Base-by-base conservation (phyloP, 2,797 vertebrate genomes). In the Enteromius argenteus region DNA sequence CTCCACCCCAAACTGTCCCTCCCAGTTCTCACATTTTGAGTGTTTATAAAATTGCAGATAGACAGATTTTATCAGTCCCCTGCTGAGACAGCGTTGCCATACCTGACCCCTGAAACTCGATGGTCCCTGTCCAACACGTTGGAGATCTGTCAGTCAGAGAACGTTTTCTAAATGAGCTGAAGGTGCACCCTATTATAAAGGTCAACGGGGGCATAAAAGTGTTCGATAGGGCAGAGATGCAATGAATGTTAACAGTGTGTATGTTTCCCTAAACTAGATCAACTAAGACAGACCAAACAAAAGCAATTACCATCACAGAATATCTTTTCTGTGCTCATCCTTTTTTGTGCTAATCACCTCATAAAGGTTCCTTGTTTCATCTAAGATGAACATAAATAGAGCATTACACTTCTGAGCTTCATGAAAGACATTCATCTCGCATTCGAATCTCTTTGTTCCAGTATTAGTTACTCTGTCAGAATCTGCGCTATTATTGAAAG, bases 101-200 rank as follows among this genome's bases (percentile, higher is more conserved):
- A 84, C 82, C 79, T 81, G 64, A 84, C 17, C 46, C 72, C 78
- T 53, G 75, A 86, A 74, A 51, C 64, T 42, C 73, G 0, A 42
- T 10, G 15, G 39, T 23, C 15, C 27, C 56, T 79, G 49, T 80
- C 80, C 74, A 74, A 74, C 76, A 79, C 27, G 58, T 39, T 72
- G 60, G 71, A 27, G 49, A 75, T 66, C 79, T 86, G 84, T 90
- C 88, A 83, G 71, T 90, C 80, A 84, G 76, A 46, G 66, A 49
- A 49, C 35, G 68, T 23, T 79, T 39, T 68, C 67, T 80, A 85
- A 90, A 87, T 60, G 84, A 69, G 79, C 72, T 37, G 86, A 86
- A 91, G 81, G 81, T 51, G 51, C 64, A 84, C 64, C 86, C 80
- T 74, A 88, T 89, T 87, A 88, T 75, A 23, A 46, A 81, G 46